phyloP scores from a whole-genome alignment of 2,113 vertebrate species.

The Tautogolabrus adspersus region DNA sequence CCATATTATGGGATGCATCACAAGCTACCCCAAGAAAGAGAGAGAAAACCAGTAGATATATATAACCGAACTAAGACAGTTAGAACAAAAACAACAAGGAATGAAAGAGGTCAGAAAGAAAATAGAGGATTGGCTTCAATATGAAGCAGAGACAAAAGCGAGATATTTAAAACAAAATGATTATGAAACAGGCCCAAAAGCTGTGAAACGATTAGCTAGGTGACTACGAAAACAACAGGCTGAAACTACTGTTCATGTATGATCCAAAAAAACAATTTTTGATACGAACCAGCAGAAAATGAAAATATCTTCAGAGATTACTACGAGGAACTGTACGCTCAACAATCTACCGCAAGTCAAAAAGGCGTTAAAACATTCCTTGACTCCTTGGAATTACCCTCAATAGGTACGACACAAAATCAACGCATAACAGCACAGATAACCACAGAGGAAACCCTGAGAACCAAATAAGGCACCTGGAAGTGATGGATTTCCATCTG shows the following conservation, averaged over 20 bases:
- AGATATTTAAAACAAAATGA: background rate
- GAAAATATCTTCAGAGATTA: background rate
- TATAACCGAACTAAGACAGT: background rate
- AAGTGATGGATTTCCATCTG: background rate
- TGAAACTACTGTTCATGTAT: too few species aligned
- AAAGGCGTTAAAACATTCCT: background rate
- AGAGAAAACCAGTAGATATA: background rate
- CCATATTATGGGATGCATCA: background rate
- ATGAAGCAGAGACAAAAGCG: background rate
- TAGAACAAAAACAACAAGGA: background rate
- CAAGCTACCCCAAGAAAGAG: background rate
- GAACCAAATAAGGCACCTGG: background rate
- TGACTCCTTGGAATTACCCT: background rate
- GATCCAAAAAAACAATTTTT: too few species aligned
- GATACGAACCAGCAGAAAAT: background rate
- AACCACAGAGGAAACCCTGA: background rate
- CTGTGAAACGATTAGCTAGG: too few species aligned
- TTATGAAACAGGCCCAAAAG: too few species aligned
- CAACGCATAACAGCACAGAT: background rate
- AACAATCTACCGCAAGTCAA: background rate
- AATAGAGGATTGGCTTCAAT: background rate
- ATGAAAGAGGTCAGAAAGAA: background rate
- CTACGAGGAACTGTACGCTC: background rate
- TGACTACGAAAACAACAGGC: too few species aligned
- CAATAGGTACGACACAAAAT: background rate